A percentile compares a stretch with the other conserved stretches of the same genome.
phyloP scores from a whole-genome alignment of 53 echinoderm and acorn worm genomes.

The Luidia sarsii region DNA sequence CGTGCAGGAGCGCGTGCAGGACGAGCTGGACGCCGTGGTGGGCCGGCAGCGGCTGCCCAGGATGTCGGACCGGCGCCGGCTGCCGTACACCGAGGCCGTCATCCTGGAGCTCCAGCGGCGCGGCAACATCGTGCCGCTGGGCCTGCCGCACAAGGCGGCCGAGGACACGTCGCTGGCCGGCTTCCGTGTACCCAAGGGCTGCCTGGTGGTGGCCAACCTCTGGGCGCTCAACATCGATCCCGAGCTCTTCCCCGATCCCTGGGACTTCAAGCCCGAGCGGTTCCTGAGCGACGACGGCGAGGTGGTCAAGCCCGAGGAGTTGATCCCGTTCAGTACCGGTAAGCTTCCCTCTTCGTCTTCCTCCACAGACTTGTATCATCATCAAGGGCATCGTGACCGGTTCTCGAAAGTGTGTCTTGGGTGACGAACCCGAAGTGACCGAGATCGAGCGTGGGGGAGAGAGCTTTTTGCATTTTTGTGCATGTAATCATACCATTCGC shows the following conservation, averaged over 20 bases:
- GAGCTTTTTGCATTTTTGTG: too few species aligned
- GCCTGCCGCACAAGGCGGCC: constrained; percentile 62
- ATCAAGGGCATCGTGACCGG: not conserved
- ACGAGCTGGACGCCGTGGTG: constrained; percentile 64
- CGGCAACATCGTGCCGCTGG: constrained; percentile 54
- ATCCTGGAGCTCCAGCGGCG: constrained; percentile 66
- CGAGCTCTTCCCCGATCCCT: constrained; percentile 54
- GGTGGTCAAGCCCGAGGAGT: constrained; percentile 55
- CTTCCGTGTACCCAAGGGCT: constrained; percentile 59
- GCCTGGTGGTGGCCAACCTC: constrained; percentile 64
- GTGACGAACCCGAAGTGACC: not conserved
- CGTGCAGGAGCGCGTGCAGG: constrained; percentile 62
- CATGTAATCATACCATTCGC: not conserved
- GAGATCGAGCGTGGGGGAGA: not conserved
- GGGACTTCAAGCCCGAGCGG: constrained; percentile 70
- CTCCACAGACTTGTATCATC: not conserved
- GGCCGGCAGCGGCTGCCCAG: constrained; percentile 62
- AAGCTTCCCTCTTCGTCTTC: not conserved
- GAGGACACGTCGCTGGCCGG: constrained; percentile 51
- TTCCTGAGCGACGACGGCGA: constrained; percentile 65
- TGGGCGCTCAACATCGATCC: constrained; percentile 66
- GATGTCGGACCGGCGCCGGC: constrained; percentile 42
- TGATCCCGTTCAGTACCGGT: constrained; percentile 80
- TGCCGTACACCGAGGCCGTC: constrained; percentile 70
- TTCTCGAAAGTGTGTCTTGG: not conserved